phyloP scores from a whole-genome alignment of 2,113 vertebrate genomes.

The Phodopus roborovskii region DNA sequence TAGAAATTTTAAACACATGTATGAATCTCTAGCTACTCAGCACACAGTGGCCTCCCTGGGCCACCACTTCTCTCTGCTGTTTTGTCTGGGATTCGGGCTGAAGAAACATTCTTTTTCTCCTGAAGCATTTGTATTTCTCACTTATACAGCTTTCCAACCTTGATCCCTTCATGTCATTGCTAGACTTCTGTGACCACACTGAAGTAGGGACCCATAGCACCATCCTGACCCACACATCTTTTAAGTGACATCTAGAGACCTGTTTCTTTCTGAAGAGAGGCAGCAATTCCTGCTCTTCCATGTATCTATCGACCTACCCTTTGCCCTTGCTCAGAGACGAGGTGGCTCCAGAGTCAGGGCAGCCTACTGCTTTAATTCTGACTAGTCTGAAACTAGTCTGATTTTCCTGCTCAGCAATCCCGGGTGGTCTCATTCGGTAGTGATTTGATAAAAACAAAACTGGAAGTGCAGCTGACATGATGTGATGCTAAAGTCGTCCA shows the following conservation, averaged over 20 bases:
- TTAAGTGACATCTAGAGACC: not conserved
- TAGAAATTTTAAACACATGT: not conserved
- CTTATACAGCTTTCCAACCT: not conserved
- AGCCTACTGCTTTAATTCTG: slow-evolving; percentile 17
- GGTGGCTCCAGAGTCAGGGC: not conserved
- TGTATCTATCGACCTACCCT: not conserved
- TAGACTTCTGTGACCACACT: not conserved
- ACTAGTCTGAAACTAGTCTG: not conserved
- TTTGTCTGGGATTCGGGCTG: not conserved
- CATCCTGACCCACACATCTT: not conserved
- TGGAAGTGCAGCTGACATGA: not conserved
- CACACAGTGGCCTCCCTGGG: not conserved
- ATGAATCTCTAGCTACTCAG: not conserved
- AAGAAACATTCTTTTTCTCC: not conserved
- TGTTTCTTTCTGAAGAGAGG: not conserved
- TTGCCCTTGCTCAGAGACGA: not conserved
- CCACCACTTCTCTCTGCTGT: not conserved
- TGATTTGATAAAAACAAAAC: slow-evolving; percentile 4
- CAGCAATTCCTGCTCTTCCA: not conserved
- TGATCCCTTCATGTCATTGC: not conserved
- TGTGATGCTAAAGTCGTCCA: not conserved
- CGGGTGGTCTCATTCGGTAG: not conserved
- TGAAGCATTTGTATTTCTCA: not conserved
- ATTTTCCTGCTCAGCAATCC: not conserved
- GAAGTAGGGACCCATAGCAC: not conserved